phyloP scores from a whole-genome alignment of 2,113 vertebrate genomes.

The Pteronura brasiliensis region DNA sequence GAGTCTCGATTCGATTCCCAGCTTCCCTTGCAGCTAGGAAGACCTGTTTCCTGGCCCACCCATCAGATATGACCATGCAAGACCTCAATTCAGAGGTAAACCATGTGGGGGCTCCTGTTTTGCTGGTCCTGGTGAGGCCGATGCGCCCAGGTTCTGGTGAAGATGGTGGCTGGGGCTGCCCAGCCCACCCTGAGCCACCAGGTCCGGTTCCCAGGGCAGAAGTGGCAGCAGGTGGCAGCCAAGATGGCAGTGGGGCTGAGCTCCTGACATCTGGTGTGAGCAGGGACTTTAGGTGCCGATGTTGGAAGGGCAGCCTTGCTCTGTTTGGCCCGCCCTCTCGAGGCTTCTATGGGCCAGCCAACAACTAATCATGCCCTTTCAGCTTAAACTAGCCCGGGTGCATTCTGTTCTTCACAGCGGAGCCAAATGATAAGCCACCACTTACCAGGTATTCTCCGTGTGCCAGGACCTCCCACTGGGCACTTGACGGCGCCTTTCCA shows the following conservation, averaged over 20 bases:
- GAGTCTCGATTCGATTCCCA: too few relatives aligned
- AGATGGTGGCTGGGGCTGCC: rapidly evolving
- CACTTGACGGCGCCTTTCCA: rapidly evolving
- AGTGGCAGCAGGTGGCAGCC: background rate
- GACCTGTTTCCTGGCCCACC: background rate
- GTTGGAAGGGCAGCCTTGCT: background rate
- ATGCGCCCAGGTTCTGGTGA: background rate
- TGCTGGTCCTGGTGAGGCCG: background rate
- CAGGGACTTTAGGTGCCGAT: background rate
- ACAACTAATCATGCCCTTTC: background rate
- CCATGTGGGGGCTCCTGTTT: rapidly evolving
- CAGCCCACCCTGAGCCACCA: rapidly evolving
- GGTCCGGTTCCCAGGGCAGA: background rate
- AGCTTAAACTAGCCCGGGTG: background rate
- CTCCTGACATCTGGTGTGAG: rapidly evolving
- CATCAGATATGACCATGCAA: rapidly evolving
- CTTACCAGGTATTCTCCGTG: rapidly evolving
- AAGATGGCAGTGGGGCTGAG: rapidly evolving
- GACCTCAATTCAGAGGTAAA: rapidly evolving
- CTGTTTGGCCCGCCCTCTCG: background rate
- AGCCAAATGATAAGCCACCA: rapidly evolving
- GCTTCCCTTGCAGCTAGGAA: background rate
- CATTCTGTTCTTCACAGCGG: background rate
- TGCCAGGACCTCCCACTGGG: rapidly evolving
- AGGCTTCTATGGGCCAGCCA: too few relatives aligned